Evolutionary conservation across 1,140 invertebrate genomes (phyloP).

Genomic region (Dinoponera quadriceps): DNA sequence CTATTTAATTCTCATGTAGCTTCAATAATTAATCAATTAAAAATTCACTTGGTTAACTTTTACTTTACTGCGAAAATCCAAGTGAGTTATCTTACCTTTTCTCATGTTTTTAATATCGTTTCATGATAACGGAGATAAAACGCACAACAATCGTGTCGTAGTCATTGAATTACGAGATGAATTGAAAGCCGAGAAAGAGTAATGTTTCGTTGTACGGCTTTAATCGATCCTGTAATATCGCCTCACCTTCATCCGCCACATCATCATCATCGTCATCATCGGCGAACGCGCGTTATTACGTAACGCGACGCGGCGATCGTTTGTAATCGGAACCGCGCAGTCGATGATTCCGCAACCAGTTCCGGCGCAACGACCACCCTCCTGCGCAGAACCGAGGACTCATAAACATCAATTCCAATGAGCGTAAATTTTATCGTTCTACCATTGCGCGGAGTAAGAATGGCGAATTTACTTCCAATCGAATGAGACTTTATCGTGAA

Average conservation of each 20-base stretch:
- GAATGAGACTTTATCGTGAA: no score
- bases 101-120: no score
- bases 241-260: constrained; percentile 24
- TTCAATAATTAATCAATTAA: no score
- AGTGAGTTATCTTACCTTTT: no score
- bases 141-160: neutral
- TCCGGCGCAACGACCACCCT: constrained; percentile 72
- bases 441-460: neutral
- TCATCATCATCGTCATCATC: constrained; percentile 1
- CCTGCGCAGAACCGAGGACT: constrained; percentile 61
- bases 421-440: constrained; percentile 13
- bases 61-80: no score
- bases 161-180: constrained; percentile 22
- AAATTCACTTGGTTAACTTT: no score
- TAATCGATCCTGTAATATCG: constrained; percentile 42
- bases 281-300: constrained; percentile 68
- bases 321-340: constrained; percentile 71
- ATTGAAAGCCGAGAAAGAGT: constrained; percentile 16
- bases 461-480: no score
- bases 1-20: no score
- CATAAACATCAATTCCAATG: constrained; percentile 36
- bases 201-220: constrained; percentile 9
- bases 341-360: constrained; percentile 71
- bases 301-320: constrained; percentile 74
- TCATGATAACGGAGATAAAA: no score